A percentile compares a stretch with the other conserved stretches of the same genome.
phyloP scores from a whole-genome alignment of 2,113 vertebrate species.

The Galeopterus variegatus region DNA sequence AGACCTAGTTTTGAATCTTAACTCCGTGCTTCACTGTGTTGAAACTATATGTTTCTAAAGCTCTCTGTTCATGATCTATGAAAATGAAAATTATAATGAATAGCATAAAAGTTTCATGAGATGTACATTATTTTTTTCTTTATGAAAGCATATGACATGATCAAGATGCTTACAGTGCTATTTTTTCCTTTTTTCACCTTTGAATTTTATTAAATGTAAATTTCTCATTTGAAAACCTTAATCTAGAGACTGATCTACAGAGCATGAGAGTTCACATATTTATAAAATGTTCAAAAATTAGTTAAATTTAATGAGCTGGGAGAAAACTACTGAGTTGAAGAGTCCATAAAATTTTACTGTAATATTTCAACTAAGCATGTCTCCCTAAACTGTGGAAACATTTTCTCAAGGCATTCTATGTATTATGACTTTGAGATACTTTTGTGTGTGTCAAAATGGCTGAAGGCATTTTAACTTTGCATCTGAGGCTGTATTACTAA shows the following conservation, averaged over 20 bases:
- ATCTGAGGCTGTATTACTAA: conserved; percentile 57
- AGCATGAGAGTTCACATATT: not conserved
- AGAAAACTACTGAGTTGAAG: not conserved
- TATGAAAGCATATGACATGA: conserved; percentile 37
- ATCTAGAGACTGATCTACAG: not conserved
- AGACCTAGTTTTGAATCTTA: conserved; percentile 32
- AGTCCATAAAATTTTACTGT: not conserved
- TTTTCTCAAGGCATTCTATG: conserved; percentile 15
- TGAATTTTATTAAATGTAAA: not conserved
- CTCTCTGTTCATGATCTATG: not conserved
- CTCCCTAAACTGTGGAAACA: not conserved
- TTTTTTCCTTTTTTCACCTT: not conserved
- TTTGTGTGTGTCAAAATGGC: conserved; percentile 42
- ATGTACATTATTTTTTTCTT: not conserved
- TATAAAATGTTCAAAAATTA: not conserved
- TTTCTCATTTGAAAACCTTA: not conserved
- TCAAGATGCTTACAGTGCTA: not conserved
- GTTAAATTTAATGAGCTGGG: not conserved
- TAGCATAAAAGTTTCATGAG: not conserved
- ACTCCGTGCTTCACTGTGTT: not conserved
- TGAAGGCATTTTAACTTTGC: conserved; percentile 66
- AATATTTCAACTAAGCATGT: not conserved
- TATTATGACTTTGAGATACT: conserved; percentile 28
- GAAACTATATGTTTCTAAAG: not conserved
- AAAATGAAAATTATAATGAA: not conserved